phyloP scores from a whole-genome alignment of 64 coral and sea anemone genomes.

The Montipora efflorescens region DNA sequence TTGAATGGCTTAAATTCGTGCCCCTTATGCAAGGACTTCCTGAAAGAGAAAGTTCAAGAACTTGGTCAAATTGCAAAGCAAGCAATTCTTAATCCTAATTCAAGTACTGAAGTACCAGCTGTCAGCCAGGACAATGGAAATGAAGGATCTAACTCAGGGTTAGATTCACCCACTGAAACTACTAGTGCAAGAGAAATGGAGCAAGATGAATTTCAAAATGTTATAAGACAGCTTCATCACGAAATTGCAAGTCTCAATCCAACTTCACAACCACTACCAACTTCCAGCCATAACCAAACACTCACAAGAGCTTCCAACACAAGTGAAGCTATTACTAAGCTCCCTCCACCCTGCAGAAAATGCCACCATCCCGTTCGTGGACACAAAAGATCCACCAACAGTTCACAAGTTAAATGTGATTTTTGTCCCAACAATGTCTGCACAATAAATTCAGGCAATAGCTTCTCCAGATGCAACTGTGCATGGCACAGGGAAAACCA shows the following conservation, averaged over 20 bases:
- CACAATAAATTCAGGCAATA: neutral
- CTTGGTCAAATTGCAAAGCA: slow-evolving; percentile 25
- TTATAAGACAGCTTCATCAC: neutral
- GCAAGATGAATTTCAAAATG: neutral
- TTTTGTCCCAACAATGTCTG: neutral
- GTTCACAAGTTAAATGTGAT: slow-evolving; percentile 31
- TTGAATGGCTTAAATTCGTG: slow-evolving; percentile 5
- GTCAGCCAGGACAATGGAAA: too few relatives aligned
- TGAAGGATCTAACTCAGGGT: slow-evolving; percentile 15
- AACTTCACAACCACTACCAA: slow-evolving; percentile 14
- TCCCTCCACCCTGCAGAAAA: slow-evolving; percentile 48
- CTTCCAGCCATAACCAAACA: neutral
- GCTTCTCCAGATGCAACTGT: slow-evolving; percentile 7
- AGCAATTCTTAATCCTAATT: neutral
- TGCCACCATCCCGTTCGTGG: slow-evolving; percentile 51
- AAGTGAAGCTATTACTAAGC: neutral
- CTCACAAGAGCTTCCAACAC: neutral
- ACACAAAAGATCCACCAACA: slow-evolving; percentile 13
- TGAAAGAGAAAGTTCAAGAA: slow-evolving; percentile 7
- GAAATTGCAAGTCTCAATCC: slow-evolving; percentile 20
- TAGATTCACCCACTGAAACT: slow-evolving; percentile 29
- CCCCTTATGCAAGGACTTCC: slow-evolving; percentile 20
- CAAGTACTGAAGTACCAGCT: neutral
- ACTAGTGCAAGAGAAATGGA: slow-evolving; percentile 21
- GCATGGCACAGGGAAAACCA: slow-evolving; percentile 46